Conservation (phyloP, 2,113 vertebrate genomes). For the Saimiri boliviensis region DNA sequence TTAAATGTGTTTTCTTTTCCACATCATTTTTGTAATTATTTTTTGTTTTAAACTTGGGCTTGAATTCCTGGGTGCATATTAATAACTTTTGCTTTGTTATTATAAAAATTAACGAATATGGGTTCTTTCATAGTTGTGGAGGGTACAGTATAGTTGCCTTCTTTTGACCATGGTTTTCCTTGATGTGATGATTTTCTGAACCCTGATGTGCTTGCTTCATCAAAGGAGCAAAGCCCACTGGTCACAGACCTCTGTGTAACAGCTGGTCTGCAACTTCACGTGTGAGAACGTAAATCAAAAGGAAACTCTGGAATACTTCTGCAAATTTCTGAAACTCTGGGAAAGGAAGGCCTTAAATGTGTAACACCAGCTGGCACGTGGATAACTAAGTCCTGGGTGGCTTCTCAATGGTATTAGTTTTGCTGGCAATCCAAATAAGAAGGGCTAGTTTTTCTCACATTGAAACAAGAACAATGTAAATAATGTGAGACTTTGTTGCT, state of each 20-base stretch:
- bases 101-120: background rate
- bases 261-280: background rate
- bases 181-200: background rate
- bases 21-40: background rate
- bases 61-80: background rate
- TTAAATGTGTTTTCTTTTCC: background rate
- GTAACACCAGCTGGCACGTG: background rate
- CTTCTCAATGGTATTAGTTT: background rate
- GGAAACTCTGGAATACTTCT: background rate
- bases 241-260: background rate
- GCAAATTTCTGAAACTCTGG: background rate
- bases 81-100: background rate
- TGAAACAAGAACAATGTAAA: background rate
- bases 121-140: background rate
- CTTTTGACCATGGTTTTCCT: background rate
- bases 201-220: background rate
- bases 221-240: background rate
- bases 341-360: background rate
- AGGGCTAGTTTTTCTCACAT: background rate
- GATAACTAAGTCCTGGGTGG: background rate
- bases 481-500: background rate
- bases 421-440: background rate
- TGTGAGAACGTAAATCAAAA: background rate
- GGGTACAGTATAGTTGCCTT: background rate
- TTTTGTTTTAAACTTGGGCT: background rate